Conservation (phyloP, 2,113 vertebrate genomes). For the Odobenus rosmarus region DNA sequence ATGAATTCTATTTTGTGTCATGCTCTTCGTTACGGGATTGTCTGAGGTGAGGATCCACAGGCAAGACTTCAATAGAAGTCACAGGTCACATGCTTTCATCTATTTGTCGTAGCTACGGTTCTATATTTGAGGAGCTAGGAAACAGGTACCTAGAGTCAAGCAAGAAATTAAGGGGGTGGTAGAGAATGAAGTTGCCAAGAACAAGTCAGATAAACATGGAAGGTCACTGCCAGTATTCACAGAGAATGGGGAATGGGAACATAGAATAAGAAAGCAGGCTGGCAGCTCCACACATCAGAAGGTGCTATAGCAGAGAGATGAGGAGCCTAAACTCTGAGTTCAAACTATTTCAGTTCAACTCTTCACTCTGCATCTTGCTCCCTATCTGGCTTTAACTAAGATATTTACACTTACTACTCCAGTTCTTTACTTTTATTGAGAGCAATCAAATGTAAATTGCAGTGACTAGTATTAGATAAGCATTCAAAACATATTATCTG, state of each 20-base stretch:
- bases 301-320: neutral
- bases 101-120: neutral
- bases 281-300: neutral
- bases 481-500: neutral
- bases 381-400: accelerated
- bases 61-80: neutral
- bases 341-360: neutral
- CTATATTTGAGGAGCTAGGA: neutral
- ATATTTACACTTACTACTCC: neutral
- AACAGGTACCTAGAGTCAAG: neutral
- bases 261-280: neutral
- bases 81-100: neutral
- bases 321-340: neutral
- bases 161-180: neutral
- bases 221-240: neutral
- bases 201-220: neutral
- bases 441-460: neutral
- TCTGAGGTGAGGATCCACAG: neutral
- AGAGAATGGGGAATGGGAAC: neutral
- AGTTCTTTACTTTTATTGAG: neutral
- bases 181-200: neutral
- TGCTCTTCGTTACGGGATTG: neutral
- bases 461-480: neutral
- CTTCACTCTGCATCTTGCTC: neutral
- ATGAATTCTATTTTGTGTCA: no score